phyloP scores from a whole-genome alignment of 2,888 invertebrate genomes.

The Pediacus dermestoides region DNA sequence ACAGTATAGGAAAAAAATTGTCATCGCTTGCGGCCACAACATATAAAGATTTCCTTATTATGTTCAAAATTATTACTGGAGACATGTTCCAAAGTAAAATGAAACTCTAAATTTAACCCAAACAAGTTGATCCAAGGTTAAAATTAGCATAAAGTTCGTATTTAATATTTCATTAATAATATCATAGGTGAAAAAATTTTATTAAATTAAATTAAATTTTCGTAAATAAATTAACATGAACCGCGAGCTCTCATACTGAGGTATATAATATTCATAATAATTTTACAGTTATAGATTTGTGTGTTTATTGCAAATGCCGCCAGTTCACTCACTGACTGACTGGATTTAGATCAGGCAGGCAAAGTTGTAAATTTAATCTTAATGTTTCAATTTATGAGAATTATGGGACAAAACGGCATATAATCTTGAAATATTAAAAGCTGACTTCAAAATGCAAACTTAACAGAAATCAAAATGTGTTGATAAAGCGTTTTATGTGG shows the following conservation, averaged over 20 bases:
- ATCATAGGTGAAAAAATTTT: conserved; percentile 9
- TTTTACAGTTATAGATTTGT: no score
- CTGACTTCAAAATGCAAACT: conserved; percentile 9
- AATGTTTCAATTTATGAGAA: conserved; percentile 14
- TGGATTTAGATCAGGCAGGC: conserved; percentile 6
- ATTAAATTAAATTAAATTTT: background rate
- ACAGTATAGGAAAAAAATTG: background rate
- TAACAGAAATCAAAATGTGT: conserved; percentile 18
- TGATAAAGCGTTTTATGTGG: conserved; percentile 13
- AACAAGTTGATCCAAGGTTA: conserved; percentile 11
- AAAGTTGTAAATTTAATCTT: conserved; percentile 16
- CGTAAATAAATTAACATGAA: no score
- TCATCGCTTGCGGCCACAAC: background rate
- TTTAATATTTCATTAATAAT: conserved; percentile 10
- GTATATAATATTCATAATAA: no score
- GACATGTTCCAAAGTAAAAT: conserved; percentile 4
- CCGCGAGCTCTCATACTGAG: no score
- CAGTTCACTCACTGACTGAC: conserved; percentile 9
- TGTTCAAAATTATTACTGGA: conserved; percentile 2
- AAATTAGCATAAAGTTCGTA: conserved; percentile 12
- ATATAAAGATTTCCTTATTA: conserved; percentile 3
- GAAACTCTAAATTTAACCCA: conserved; percentile 10
- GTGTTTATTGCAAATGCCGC: conserved; percentile 7
- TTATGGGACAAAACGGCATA: conserved; percentile 11
- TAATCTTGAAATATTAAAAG: conserved; percentile 14